Evolutionary conservation across 2,113 vertebrate species (phyloP), one percentile per base, ranked within the genome.

Genomic region (Taurulus bubalis): DNA sequence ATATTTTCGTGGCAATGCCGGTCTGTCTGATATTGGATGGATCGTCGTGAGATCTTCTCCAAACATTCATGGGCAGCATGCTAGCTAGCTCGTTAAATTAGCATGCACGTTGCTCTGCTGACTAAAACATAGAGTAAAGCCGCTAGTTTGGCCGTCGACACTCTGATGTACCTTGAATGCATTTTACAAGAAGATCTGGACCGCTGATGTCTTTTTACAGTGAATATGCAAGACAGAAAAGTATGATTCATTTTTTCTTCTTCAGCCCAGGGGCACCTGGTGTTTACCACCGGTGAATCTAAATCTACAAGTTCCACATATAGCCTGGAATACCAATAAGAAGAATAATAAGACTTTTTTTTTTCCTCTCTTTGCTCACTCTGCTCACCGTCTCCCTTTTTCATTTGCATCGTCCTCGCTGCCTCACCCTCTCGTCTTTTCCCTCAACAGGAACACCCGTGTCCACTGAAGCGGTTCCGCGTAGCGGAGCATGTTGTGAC

Each of bases 401-500:
- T 60, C 64, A 28, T 62, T 73, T n/a, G 8, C 40, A 24, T 71
- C n/a, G 34, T 49, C 16, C 26, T 59, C 53, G 58, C 40, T 38
- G 20, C 14, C 22, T 66, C 16, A 8, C 28, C 47, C 49, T 68
- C 32, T 59, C 32, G 2, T 51, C 67, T 80, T 59, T 77, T 87
- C n/a, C 26, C 77, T 77, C 34, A 38, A 24, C 94, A 98, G 97
- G 95, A 96, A 96, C 90, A 96, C 96, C 93, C 96, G 82, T 96
- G 76, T 95, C 85, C 95, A 96, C 91, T 96, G 95, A 95, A 96
- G 95, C 94, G 93, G 95, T 92, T 45, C 91, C 34, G 87, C 81
- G 82, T 59, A 87, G 95, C 95, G 94, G 96, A 98, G 94, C 97
- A 99, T 96, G 96, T 97, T 77, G 96, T 96, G 90, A 97, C 96